A percentile compares a stretch with the other conserved stretches of the same genome.
These are phyloP conservation scores for Oreochromis spilurus DNA, from an alignment of 2,113 vertebrate genomes.

Conservation along the genomic window DNA sequence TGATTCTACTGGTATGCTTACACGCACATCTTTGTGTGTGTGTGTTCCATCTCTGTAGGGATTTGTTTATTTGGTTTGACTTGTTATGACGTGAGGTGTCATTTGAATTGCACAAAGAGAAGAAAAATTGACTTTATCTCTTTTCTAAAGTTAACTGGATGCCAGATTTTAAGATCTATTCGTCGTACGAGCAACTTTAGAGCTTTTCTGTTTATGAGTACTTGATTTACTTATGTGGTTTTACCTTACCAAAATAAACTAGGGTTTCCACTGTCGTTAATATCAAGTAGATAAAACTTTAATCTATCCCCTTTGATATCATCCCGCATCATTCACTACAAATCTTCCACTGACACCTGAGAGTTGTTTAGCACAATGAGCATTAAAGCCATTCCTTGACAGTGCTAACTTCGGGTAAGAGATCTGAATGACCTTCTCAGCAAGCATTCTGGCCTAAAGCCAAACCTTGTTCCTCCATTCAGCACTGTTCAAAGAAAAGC, in stretches of 20 bases:
- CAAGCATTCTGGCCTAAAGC: not conserved
- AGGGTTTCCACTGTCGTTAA: not conserved
- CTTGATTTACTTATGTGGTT: not conserved
- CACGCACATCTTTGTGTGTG: not conserved
- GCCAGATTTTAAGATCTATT: not conserved
- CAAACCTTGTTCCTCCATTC: not conserved
- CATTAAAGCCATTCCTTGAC: not conserved
- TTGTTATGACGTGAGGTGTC: not conserved
- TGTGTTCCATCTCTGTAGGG: not conserved
- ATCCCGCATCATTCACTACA: not conserved
- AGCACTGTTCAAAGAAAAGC: not conserved
- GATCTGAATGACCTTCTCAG: not conserved
- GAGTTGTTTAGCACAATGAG: not conserved
- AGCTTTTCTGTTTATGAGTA: not conserved
- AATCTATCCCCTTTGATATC: not conserved
- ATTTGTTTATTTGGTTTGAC: not conserved
- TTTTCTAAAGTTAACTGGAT: not conserved
- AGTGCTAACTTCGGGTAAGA: not conserved
- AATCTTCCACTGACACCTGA: not conserved
- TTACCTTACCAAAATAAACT: not conserved
- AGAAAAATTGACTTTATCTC: not conserved
- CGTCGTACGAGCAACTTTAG: not conserved
- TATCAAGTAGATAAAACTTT: not conserved
- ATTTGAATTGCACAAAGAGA: not conserved
- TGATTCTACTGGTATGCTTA: not conserved